Base-by-base conservation (phyloP, 2,888 invertebrate genomes). In the Drosophila prostipennis region DNA sequence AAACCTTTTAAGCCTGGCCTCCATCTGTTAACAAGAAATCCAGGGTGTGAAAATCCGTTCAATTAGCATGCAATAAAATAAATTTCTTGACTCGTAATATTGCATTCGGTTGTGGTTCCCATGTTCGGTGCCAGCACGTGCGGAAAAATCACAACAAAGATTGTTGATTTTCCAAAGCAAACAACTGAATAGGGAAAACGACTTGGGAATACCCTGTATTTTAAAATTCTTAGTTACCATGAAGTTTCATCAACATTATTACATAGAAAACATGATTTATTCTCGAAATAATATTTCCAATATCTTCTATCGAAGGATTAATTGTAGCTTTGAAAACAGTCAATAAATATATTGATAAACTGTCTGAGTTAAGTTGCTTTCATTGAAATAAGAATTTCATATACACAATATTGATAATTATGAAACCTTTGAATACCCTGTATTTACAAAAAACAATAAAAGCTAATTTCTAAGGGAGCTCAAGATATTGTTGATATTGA, bases 121-220 rank as follows among this genome's bases (percentile, higher is more conserved):
- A 54, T 37, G 40, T 26, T 69, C 52, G 26, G 58, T 58, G 53
- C 49, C 68, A 68, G 59, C 69, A 71, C 70, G 60, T 71, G 70
- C 60, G 46, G 60, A 60, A 65, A 65, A 68, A 36, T 51, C 56
- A 49, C 49, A 34, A 11, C 43, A 46, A 19, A 19, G 52, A 1
- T 36, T 39, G 45, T 52, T 56, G 34, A 34, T 49, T 65, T 56
- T 70, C 53, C 42, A 14, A 45, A 52, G 36, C n/a, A 14, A 37
- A 39, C 11, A 19, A 34, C 8, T 11, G 6, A 3, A 13, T 6
- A 19, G 6, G 8, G n/a, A 6, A 43, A 19, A 8, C 7, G 51
- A 46, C 43, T 29, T 23, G 0, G 6, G 14, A 29, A 14, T 68
- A 51, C 55, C 51, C 49, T 45, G 26, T 16, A 40, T 1, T 16